Conservation (phyloP, 2,888 invertebrate genomes). For the Icerya purchasi region DNA sequence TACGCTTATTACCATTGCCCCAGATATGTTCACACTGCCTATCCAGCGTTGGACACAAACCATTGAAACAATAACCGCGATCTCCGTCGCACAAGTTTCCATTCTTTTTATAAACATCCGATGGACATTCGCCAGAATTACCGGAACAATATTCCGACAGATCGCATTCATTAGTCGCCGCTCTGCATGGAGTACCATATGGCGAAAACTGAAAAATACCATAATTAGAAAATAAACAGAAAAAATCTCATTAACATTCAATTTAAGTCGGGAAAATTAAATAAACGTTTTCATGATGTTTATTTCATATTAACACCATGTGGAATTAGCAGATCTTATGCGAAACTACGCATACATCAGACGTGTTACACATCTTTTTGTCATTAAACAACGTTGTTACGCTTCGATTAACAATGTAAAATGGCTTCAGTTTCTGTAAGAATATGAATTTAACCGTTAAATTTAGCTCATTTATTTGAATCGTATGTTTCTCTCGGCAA, state of each 20-base stretch:
- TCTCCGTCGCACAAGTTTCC: conserved; percentile 59
- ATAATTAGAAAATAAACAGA: no score
- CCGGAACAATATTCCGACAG: conserved; percentile 87
- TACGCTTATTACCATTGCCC: no score
- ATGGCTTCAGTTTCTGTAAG: no score
- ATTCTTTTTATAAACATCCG: conserved; percentile 76
- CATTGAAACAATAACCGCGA: conserved; percentile 65
- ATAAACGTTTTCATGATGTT: not conserved
- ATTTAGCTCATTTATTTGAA: no score
- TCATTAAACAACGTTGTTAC: no score
- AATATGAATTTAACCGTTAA: no score
- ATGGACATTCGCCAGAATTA: conserved; percentile 67
- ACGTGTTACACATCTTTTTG: no score
- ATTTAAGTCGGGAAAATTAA: conserved; percentile 5
- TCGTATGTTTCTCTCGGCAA: no score
- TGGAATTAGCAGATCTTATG: no score
- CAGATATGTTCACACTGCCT: conserved; percentile 82
- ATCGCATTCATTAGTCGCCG: conserved; percentile 79
- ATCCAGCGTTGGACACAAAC: conserved; percentile 68
- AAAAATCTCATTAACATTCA: not conserved
- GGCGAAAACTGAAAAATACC: conserved; percentile 45
- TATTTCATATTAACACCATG: no score
- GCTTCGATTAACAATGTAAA: no score
- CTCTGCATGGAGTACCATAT: conserved; percentile 62
- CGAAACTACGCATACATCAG: no score